phyloP scores from a whole-genome alignment of 1,140 invertebrate genomes.

The Eulimnadia texana region DNA sequence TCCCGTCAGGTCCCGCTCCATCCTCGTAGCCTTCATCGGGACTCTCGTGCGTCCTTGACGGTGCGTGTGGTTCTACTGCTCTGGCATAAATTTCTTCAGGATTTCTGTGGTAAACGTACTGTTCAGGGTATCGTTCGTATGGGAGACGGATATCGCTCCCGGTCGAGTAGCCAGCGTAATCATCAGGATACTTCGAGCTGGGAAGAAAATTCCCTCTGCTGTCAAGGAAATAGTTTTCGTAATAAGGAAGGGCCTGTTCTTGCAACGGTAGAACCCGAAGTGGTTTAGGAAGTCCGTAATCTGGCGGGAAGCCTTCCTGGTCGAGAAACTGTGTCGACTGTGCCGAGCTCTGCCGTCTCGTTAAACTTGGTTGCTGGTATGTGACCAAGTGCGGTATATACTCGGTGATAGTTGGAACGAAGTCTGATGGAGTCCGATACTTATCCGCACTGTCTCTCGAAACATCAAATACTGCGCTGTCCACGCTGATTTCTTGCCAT shows the following conservation, averaged over 20 bases:
- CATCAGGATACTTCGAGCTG: slow-evolving; percentile 12
- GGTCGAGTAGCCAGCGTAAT: background rate
- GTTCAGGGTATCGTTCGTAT: background rate
- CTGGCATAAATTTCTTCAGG: no score
- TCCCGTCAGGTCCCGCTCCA: slow-evolving; percentile 37
- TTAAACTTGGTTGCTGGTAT: background rate
- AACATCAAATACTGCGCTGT: background rate
- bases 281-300: slow-evolving; percentile 47
- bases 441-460: slow-evolving; percentile 8
- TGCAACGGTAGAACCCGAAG: slow-evolving; percentile 25
- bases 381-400: slow-evolving; percentile 31
- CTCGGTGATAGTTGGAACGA: slow-evolving; percentile 22
- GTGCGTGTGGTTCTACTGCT: no score
- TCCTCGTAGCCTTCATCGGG: slow-evolving; percentile 76
- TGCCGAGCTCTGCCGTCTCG: slow-evolving; percentile 42
- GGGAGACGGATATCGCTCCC: background rate
- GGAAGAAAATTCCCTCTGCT: slow-evolving; percentile 20
- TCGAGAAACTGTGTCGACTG: slow-evolving; percentile 50
- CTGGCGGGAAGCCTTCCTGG: slow-evolving; percentile 56
- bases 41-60: slow-evolving; percentile 41
- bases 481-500: slow-evolving; percentile 13
- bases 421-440: background rate
- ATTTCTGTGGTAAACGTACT: slow-evolving; percentile 50
- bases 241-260: slow-evolving; percentile 14
- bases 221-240: slow-evolving; percentile 22